Evolutionary conservation across 1,140 invertebrate species (phyloP).

Genomic region (Araneus ventricosus): DNA sequence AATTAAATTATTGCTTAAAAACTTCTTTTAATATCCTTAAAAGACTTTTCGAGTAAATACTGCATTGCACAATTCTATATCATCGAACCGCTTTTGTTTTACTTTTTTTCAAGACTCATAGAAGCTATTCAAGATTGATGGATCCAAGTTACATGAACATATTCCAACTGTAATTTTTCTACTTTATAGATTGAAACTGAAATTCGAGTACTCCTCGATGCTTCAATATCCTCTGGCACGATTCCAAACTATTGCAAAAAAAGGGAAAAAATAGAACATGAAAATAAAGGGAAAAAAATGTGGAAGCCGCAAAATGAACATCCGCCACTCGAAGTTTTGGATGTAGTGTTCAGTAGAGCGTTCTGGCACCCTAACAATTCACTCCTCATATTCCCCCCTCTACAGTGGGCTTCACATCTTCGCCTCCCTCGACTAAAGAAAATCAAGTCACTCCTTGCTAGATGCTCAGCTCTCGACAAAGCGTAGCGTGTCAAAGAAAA

Average conservation of each 20-base stretch:
- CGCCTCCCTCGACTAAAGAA: conserved; percentile 48
- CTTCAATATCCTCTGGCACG: conserved; percentile 36
- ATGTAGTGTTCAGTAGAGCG: conserved; percentile 64
- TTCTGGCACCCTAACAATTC: conserved; percentile 72
- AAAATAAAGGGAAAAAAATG: conserved; percentile 56
- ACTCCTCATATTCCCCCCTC: conserved; percentile 53
- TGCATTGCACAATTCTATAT: too few species aligned
- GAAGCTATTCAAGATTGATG: not conserved
- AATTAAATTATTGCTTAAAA: too few species aligned
- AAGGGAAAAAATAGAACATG: conserved; percentile 20
- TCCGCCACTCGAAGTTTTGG: conserved; percentile 69
- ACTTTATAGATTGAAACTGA: conserved; percentile 23
- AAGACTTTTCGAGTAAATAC: too few species aligned
- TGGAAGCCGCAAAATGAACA: conserved; percentile 73
- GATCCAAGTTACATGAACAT: not conserved
- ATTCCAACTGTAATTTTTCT: not conserved
- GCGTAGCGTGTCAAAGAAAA: conserved; percentile 72
- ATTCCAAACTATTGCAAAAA: conserved; percentile 58
- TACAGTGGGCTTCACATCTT: not conserved
- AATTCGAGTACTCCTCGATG: conserved; percentile 32
- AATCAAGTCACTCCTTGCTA: conserved; percentile 70
- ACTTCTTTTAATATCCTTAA: too few species aligned
- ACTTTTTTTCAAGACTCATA: not conserved
- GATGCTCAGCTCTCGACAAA: conserved; percentile 61
- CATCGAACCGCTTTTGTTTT: not conserved